Conservation (phyloP, 2,113 vertebrate genomes). For the Lagopus muta region DNA sequence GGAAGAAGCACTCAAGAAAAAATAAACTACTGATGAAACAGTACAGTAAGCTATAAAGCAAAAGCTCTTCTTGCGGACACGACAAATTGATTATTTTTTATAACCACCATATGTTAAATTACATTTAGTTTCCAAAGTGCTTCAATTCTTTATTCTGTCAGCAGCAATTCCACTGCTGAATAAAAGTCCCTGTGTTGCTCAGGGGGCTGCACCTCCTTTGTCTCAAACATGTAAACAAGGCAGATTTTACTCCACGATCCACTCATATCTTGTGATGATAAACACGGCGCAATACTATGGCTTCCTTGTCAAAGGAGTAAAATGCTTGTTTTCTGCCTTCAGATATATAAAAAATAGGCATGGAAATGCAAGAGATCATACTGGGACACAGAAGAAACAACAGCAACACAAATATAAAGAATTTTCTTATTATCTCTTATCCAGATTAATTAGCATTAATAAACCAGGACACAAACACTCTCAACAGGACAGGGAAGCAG, state of each 20-base stretch:
- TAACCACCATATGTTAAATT: constrained; percentile 41
- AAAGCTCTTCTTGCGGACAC: neutral
- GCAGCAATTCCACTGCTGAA: constrained; percentile 32
- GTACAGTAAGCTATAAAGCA: neutral
- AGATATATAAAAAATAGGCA: neutral
- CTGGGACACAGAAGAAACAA: constrained; percentile 19
- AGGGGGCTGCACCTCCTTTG: constrained; percentile 8
- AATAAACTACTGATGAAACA: constrained; percentile 5
- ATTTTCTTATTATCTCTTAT: constrained; percentile 7
- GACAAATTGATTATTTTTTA: constrained; percentile 41
- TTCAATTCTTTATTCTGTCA: constrained; percentile 56
- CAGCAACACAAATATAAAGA: constrained; percentile 47
- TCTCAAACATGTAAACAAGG: neutral
- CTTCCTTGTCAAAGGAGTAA: neutral
- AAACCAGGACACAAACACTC: constrained; percentile 58
- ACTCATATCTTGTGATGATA: neutral
- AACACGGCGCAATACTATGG: neutral
- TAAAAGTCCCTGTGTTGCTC: constrained; percentile 23
- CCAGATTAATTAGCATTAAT: constrained; percentile 70
- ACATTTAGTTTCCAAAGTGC: constrained; percentile 45
- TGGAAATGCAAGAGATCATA: neutral
- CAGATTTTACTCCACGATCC: constrained; percentile 21
- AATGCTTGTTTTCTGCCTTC: neutral
- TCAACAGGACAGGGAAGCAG: constrained; percentile 35
- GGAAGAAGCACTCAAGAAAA: neutral